Conservation (phyloP, 1,140 invertebrate genomes). For the Amyelois transitella region DNA sequence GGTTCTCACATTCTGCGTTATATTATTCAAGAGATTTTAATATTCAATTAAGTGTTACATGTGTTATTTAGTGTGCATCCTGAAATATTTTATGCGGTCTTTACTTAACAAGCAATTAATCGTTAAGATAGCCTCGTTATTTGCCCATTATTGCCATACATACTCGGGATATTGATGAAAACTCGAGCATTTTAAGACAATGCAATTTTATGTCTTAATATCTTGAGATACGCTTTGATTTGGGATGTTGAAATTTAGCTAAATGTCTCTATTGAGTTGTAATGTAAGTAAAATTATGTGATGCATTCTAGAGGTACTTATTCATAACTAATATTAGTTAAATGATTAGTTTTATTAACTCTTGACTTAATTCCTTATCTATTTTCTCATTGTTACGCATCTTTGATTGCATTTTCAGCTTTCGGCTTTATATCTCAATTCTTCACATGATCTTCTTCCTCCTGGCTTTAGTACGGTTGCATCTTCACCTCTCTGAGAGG, state of each 20-base stretch:
- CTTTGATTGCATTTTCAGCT: too few species aligned
- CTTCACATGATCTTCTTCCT: too few species aligned
- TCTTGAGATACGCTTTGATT: neutral
- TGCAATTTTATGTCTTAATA: neutral
- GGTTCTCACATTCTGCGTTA: neutral
- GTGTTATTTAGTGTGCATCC: neutral
- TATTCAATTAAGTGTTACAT: slow-evolving; percentile 6
- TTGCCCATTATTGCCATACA: neutral
- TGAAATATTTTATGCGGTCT: neutral
- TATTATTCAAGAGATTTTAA: slow-evolving; percentile 10
- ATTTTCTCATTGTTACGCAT: too few species aligned
- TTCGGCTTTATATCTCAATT: too few species aligned
- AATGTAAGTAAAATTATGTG: neutral
- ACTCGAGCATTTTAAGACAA: neutral
- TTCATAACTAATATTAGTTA: too few species aligned
- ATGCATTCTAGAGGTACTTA: too few species aligned
- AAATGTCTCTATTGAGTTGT: neutral
- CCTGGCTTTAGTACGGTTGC: too few species aligned
- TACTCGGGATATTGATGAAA: neutral
- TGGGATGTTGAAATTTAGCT: neutral
- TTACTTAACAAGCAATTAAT: neutral
- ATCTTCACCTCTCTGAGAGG: too few species aligned
- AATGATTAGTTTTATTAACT: too few species aligned
- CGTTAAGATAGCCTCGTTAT: neutral
- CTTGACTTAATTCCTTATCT: too few species aligned